Percentiles rank a stretch among this genome's conserved stretches.
phyloP scores from a whole-genome alignment of 2,797 vertebrate species.

The Holocentrus rufus region DNA sequence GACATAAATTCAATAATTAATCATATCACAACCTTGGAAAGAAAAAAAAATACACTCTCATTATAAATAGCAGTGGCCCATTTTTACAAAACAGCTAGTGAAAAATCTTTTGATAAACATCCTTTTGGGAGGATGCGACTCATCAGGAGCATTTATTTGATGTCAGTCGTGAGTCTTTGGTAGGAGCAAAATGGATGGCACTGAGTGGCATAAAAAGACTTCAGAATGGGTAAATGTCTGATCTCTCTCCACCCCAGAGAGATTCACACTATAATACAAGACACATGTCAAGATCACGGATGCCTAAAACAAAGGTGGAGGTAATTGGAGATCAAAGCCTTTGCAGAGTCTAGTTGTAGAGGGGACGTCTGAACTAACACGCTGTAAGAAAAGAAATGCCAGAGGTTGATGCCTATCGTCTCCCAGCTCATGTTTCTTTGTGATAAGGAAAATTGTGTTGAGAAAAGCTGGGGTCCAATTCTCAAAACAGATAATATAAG shows the following conservation, averaged over 20 bases:
- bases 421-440: slow-evolving; percentile 12
- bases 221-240: slow-evolving; percentile 5
- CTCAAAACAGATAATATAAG: not conserved
- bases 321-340: slow-evolving; percentile 9
- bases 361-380: not conserved
- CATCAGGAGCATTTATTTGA: slow-evolving; percentile 58
- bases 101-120: slow-evolving; percentile 34
- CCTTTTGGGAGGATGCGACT: slow-evolving; percentile 37
- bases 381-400: not conserved
- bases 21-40: slow-evolving; percentile 22
- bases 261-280: slow-evolving; percentile 13
- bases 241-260: slow-evolving; percentile 16
- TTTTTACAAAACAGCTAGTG: slow-evolving; percentile 22
- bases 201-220: slow-evolving; percentile 12
- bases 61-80: slow-evolving; percentile 41
- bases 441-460: not conserved
- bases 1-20: slow-evolving; percentile 66
- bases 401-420: slow-evolving; percentile 1
- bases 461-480: slow-evolving; percentile 6
- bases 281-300: slow-evolving; percentile 7
- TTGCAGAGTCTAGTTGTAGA: slow-evolving; percentile 10
- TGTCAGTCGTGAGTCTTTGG: slow-evolving; percentile 29
- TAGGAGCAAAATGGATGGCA: slow-evolving; percentile 30
- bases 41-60: slow-evolving; percentile 3
- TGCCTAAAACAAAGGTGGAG: slow-evolving; percentile 2